Base-by-base conservation (phyloP, 1,140 invertebrate genomes). In the Platyura marginata region DNA sequence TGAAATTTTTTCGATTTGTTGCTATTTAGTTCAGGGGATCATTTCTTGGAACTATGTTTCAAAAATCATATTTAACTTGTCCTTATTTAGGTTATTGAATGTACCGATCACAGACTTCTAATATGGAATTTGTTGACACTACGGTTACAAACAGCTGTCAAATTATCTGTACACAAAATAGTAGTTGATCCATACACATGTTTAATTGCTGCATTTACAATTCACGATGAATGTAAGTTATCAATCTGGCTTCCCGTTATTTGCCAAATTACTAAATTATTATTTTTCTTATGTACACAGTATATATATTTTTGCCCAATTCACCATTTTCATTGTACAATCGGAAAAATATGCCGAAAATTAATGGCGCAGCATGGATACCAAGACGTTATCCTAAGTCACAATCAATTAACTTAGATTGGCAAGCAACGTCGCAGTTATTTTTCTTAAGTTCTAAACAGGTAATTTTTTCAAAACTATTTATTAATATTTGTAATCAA, bases 91-190 rank as follows among this genome's bases (percentile, higher is more conserved):
- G 65, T 80, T 3, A 62, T 66, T 19, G 68, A 69, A 13, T 74
- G 70, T 41, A 50, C 63, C 0, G 51, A 65, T 20, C 45, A 53
- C 23, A 64, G 71, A 42, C 50, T 85, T 2, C 63, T 67, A 21
- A 73, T 79, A 6, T 86, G 81, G 81, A 76, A 83, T 64, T 56
- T 84, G 20, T 59, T 83, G 40, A 75, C 74, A 2, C 64, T 80
- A 2, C 66, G 67, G 4, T 47, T 81, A 33, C 54, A 61, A 44
- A 48, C 51, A 18, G 54, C 53, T 5, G 48, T 59, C 0, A 60
- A 56, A 33, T 43, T 61, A 8, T 56, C 54, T 4, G 57, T 64
- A 5, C 74, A 73, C 67, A 68, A 67, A 46, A 67, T 81, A 25
- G 59, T 66, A 3, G 49, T 80, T 23, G 80, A 85, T 63, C 67